Percentiles rank a stretch among this genome's conserved stretches.
phyloP scores from a whole-genome alignment of 2,888 invertebrate genomes.

The Trachelus stipa region DNA sequence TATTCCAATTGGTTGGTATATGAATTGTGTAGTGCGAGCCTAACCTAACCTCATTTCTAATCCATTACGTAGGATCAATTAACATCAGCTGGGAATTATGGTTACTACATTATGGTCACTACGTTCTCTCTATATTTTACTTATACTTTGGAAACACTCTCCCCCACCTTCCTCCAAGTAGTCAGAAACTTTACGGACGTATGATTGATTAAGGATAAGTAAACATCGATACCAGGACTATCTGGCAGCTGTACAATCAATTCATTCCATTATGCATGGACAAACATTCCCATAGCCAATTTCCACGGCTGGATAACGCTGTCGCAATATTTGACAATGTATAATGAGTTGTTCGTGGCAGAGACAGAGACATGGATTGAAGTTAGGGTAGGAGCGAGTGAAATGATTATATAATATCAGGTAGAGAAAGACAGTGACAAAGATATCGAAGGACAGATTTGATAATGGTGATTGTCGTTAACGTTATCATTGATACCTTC shows the following conservation, averaged over 20 bases:
- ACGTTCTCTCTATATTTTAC: neutral
- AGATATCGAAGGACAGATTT: neutral
- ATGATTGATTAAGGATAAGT: neutral
- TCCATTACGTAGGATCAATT: neutral
- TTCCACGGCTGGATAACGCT: neutral
- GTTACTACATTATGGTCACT: neutral
- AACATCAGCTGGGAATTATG: neutral
- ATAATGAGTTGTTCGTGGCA: neutral
- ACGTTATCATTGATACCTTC: neutral
- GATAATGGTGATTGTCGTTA: constrained; percentile 6
- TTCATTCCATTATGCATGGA: neutral
- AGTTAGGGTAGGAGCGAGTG: neutral
- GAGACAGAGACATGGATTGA: neutral
- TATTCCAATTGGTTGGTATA: neutral
- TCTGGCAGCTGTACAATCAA: neutral
- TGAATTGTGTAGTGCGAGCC: neutral
- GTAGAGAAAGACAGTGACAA: constrained; percentile 9
- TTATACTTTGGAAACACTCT: neutral
- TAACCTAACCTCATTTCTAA: neutral
- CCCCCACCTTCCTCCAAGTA: neutral
- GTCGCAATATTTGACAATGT: neutral
- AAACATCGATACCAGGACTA: neutral
- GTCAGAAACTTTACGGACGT: neutral
- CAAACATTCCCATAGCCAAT: neutral
- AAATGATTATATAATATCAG: neutral